These are phyloP conservation scores for Cyrtodaria siliqua DNA, from an alignment of 2,888 invertebrate genomes.

Conservation along the genomic window DNA sequence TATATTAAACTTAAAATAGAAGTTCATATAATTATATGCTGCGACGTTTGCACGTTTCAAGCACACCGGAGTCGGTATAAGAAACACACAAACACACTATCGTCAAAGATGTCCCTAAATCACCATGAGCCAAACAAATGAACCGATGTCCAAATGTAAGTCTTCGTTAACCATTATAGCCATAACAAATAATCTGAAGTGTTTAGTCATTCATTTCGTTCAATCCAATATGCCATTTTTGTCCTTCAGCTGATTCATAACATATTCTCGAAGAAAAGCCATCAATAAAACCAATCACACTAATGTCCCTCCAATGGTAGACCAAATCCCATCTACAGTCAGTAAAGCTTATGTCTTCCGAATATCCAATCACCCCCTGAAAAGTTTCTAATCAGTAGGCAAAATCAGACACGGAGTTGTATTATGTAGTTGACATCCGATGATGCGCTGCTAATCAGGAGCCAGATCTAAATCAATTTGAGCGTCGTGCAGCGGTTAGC, in stretches of 20 bases:
- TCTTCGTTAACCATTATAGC: too few relatives aligned
- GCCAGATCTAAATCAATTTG: slow-evolving; percentile 56
- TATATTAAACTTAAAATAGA: too few relatives aligned
- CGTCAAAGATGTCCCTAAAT: too few relatives aligned
- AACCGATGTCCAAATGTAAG: too few relatives aligned
- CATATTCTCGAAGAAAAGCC: slow-evolving; percentile 3
- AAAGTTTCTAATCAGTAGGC: slow-evolving; percentile 24
- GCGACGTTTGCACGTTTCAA: too few relatives aligned
- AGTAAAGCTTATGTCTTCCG: slow-evolving; percentile 8
- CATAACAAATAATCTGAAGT: too few relatives aligned
- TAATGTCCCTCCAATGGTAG: background rate
- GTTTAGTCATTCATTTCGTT: too few relatives aligned
- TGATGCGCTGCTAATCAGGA: slow-evolving; percentile 48
- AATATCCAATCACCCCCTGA: slow-evolving; percentile 13
- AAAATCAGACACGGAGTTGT: slow-evolving; percentile 20
- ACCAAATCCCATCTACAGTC: background rate
- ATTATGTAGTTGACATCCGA: slow-evolving; percentile 42
- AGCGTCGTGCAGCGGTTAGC: slow-evolving; percentile 19
- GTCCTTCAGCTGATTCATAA: background rate
- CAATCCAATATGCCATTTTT: too few relatives aligned
- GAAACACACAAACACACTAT: too few relatives aligned
- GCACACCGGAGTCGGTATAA: too few relatives aligned
- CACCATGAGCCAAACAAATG: too few relatives aligned
- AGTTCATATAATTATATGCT: too few relatives aligned
- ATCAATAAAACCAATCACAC: slow-evolving; percentile 9